Percentiles rank a stretch among this genome's conserved stretches.
Evolutionary conservation across 2,888 invertebrate species (phyloP).

Genomic region (Hemaris fuciformis): DNA sequence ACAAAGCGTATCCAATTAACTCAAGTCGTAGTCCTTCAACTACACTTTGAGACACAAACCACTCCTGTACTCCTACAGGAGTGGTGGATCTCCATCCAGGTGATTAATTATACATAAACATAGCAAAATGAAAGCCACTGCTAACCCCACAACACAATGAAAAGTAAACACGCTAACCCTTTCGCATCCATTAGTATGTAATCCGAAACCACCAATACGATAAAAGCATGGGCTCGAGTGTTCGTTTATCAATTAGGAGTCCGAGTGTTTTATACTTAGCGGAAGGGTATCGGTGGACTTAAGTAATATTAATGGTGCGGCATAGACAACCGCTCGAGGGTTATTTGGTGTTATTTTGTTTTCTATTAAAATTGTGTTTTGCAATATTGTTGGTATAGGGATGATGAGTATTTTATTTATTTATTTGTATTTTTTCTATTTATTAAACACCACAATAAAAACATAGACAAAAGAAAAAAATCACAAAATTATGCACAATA

Average conservation of each 20-base stretch:
- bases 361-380: neutral
- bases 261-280: constrained; percentile 37
- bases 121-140: neutral
- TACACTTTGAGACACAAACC: too few relatives aligned
- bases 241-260: constrained; percentile 55
- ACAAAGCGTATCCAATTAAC: neutral
- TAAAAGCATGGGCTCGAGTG: constrained; percentile 45
- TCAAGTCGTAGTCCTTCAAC: neutral
- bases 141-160: constrained; percentile 23
- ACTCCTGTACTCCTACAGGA: too few relatives aligned
- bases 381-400: too few relatives aligned
- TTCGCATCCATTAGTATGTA: constrained; percentile 54
- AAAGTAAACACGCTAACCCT: constrained; percentile 44
- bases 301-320: constrained; percentile 31
- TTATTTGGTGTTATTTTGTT: neutral
- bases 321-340: constrained; percentile 17
- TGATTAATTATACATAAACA: neutral
- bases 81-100: neutral
- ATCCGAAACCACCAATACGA: constrained; percentile 54
- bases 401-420: too few relatives aligned
- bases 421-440: too few relatives aligned
- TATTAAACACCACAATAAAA: too few relatives aligned
- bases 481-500: too few relatives aligned
- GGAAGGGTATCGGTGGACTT: constrained; percentile 19
- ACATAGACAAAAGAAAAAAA: too few relatives aligned